These are phyloP conservation scores for Acanthurus leucopareius DNA, from an alignment of 2,797 vertebrate genomes.

Conservation along the genomic window DNA sequence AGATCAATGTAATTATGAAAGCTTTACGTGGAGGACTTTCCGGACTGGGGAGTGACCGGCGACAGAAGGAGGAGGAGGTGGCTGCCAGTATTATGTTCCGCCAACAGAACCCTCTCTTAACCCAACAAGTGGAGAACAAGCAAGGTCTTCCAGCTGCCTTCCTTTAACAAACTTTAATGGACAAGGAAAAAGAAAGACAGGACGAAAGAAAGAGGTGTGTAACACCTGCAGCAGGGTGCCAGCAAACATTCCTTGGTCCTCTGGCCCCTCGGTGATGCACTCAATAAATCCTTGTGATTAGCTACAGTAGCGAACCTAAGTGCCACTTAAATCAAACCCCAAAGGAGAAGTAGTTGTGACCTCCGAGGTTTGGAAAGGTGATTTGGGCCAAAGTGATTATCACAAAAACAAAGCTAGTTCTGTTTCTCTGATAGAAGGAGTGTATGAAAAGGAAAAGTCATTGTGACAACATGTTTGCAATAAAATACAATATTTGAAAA, in stretches of 20 bases:
- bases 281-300: slow-evolving; percentile 81
- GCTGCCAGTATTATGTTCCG: slow-evolving; percentile 45
- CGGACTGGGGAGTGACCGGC: slow-evolving; percentile 57
- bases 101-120: slow-evolving; percentile 57
- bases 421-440: slow-evolving; percentile 49
- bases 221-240: slow-evolving; percentile 77
- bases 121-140: slow-evolving; percentile 61
- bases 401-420: slow-evolving; percentile 70
- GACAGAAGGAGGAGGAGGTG: slow-evolving; percentile 42
- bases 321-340: slow-evolving; percentile 72
- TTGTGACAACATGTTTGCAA: slow-evolving; percentile 22
- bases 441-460: slow-evolving; percentile 15
- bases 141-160: slow-evolving; percentile 75
- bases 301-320: slow-evolving; percentile 75
- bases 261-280: slow-evolving; percentile 66
- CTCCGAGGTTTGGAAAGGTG: slow-evolving; percentile 61
- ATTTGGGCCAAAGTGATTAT: slow-evolving; percentile 62
- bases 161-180: slow-evolving; percentile 65
- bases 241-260: slow-evolving; percentile 63
- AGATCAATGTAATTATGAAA: slow-evolving; percentile 78
- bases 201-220: slow-evolving; percentile 58
- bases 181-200: slow-evolving; percentile 36
- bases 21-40: slow-evolving; percentile 64
- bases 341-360: slow-evolving; percentile 70
- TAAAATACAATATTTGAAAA: slow-evolving; percentile 43